A percentile compares a stretch with the other conserved stretches of the same genome.
Evolutionary conservation across 2,797 vertebrate genomes (phyloP).

Genomic region (Chaetodon trifasciatus): DNA sequence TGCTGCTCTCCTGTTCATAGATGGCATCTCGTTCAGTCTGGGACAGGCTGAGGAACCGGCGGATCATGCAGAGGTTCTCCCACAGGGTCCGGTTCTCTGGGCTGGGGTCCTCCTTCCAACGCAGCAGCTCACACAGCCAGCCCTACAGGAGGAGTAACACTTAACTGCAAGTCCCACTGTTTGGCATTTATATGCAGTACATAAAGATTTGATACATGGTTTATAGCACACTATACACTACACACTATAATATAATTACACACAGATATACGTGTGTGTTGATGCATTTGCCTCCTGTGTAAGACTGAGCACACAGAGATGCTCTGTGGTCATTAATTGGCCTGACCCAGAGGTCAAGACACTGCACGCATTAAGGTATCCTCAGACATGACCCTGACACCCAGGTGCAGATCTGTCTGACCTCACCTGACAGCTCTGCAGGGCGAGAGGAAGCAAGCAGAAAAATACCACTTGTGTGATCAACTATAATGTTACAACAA

Average conservation of each 20-base stretch:
- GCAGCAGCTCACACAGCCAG: slow-evolving; percentile 95
- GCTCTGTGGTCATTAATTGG: not conserved
- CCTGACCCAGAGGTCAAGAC: slow-evolving; percentile 4
- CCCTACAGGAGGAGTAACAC: slow-evolving; percentile 84
- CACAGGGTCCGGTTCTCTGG: slow-evolving; percentile 96
- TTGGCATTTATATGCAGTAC: not conserved
- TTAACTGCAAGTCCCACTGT: not conserved
- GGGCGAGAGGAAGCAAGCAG: not conserved
- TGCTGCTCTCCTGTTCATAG: slow-evolving; percentile 95
- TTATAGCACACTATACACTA: not conserved
- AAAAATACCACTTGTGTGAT: not conserved
- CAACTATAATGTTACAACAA: not conserved
- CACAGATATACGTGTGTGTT: not conserved
- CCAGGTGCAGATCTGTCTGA: slow-evolving; percentile 14
- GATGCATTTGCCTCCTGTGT: not conserved
- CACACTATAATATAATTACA: not conserved
- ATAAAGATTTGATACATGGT: not conserved
- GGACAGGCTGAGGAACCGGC: slow-evolving; percentile 93
- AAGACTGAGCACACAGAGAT: not conserved
- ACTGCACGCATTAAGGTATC: not conserved
- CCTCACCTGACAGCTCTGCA: not conserved
- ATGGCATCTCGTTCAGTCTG: slow-evolving; percentile 93
- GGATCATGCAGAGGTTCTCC: slow-evolving; percentile 98
- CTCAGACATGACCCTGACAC: not conserved
- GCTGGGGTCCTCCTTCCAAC: slow-evolving; percentile 96